Percentiles rank a stretch among this genome's conserved stretches.
phyloP scores from a whole-genome alignment of 2,113 vertebrate genomes.

The Calonectris borealis region DNA sequence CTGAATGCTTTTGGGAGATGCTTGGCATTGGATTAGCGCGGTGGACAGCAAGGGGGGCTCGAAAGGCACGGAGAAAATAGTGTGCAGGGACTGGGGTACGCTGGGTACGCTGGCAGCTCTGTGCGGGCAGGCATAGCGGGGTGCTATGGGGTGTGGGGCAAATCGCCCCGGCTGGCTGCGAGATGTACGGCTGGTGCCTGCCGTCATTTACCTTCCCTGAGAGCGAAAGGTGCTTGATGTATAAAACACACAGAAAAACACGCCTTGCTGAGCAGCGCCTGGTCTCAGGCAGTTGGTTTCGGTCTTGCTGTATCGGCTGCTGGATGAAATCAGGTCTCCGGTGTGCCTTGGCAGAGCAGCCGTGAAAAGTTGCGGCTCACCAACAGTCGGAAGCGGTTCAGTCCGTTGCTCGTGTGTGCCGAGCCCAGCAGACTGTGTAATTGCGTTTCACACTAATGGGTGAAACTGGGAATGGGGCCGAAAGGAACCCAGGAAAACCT shows the following conservation, averaged over 20 bases:
- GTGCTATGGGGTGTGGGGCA: not conserved
- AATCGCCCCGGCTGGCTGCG: not conserved
- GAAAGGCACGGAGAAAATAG: rapidly evolving
- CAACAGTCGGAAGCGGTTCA: rapidly evolving
- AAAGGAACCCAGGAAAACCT: not conserved
- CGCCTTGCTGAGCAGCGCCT: not conserved
- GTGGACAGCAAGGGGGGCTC: not conserved
- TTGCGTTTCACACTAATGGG: not conserved
- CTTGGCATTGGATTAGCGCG: rapidly evolving
- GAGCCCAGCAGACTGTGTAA: not conserved
- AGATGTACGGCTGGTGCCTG: not conserved
- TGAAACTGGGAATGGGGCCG: not conserved
- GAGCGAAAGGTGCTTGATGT: not conserved
- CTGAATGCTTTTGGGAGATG: not conserved
- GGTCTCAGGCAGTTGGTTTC: not conserved
- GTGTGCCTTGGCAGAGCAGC: not conserved
- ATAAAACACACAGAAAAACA: not conserved
- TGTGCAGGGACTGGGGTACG: not conserved
- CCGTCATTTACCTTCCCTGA: not conserved
- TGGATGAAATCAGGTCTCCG: not conserved
- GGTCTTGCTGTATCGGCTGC: not conserved
- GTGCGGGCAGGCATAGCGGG: not conserved
- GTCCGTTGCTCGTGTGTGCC: rapidly evolving
- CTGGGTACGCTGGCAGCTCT: not conserved
- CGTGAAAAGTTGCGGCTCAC: not conserved